These are phyloP conservation scores for Nasonia giraulti DNA, from an alignment of 1,140 invertebrate genomes.

Conservation along the genomic window DNA sequence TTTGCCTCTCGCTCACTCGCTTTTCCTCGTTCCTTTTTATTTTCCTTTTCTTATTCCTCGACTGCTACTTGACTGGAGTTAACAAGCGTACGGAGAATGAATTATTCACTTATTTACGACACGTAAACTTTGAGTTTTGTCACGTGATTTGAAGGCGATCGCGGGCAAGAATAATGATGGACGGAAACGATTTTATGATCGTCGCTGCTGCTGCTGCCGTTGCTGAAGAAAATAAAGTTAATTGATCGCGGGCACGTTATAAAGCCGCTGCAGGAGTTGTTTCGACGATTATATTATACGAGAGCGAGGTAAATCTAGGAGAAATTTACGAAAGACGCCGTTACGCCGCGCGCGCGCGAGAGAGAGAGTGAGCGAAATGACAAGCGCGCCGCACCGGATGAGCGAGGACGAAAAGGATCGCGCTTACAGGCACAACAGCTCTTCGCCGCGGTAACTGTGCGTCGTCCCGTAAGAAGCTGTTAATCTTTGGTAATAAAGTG, in stretches of 20 bases:
- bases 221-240: neutral
- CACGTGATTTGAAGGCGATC: constrained; percentile 52
- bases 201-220: neutral
- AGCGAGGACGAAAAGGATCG: constrained; percentile 41
- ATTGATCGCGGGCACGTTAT: neutral
- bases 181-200: constrained; percentile 48
- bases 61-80: constrained; percentile 53
- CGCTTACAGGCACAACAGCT: constrained; percentile 32
- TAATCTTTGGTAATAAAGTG: constrained; percentile 76
- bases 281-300: neutral
- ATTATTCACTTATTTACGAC: constrained; percentile 72
- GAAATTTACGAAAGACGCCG: constrained; percentile 16
- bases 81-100: constrained; percentile 66
- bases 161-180: constrained; percentile 50
- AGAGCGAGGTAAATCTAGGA: constrained; percentile 35
- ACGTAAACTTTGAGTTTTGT: constrained; percentile 63
- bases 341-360: no score
- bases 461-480: constrained; percentile 74
- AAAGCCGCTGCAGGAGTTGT: constrained; percentile 3
- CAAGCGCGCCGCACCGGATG: constrained; percentile 19
- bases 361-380: constrained; percentile 26
- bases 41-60: constrained; percentile 53
- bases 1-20: constrained; percentile 16
- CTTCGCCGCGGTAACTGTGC: constrained; percentile 64
- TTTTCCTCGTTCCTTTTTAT: constrained; percentile 7